Evolutionary conservation across 2,113 vertebrate species (phyloP).

Genomic region (Paramormyrops kingsleyae): DNA sequence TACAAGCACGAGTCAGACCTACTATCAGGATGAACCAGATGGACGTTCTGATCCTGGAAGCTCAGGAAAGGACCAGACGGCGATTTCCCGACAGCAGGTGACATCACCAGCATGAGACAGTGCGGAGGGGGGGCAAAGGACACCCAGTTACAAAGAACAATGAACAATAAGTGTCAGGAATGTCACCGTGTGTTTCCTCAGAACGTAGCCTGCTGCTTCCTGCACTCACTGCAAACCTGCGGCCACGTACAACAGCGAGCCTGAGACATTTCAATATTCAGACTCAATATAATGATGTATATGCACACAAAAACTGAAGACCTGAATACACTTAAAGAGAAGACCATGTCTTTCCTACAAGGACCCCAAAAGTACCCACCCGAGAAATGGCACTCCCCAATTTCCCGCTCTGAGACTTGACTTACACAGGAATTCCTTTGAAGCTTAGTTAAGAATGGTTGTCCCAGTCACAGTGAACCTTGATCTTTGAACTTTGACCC

Average conservation of each 20-base stretch:
- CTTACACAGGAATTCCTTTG: conserved; percentile 14
- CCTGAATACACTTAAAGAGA: neutral
- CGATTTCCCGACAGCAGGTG: neutral
- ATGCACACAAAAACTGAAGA: neutral
- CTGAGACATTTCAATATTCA: neutral
- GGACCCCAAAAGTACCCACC: neutral
- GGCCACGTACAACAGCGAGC: neutral
- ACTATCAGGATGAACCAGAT: neutral
- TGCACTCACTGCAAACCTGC: neutral
- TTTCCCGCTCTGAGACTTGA: neutral
- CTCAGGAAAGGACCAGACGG: neutral
- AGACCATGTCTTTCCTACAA: neutral
- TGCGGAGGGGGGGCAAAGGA: neutral
- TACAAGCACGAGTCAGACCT: neutral
- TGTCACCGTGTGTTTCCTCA: conserved; percentile 31
- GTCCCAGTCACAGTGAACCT: neutral
- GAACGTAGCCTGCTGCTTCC: conserved; percentile 20
- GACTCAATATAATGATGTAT: neutral
- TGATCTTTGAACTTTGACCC: conserved; percentile 16
- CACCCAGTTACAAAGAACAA: neutral
- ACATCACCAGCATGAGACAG: neutral
- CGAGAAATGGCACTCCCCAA: neutral
- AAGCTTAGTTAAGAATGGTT: neutral
- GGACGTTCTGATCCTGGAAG: neutral
- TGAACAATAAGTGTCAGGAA: conserved; percentile 37